Conservation (phyloP, 2,888 invertebrate species). For the Phyto melanocephala region DNA sequence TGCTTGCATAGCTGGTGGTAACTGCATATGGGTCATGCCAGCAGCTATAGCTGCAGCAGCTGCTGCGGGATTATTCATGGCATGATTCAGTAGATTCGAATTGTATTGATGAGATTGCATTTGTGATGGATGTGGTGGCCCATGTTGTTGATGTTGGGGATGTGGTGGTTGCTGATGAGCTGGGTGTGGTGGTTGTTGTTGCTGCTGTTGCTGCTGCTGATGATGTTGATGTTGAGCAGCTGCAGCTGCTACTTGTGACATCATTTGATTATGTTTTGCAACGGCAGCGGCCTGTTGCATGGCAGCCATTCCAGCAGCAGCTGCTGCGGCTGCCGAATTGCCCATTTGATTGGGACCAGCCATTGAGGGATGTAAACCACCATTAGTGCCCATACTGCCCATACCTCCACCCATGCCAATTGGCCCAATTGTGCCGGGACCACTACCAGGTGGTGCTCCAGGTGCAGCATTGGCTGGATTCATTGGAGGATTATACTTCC, state of each 20-base stretch:
- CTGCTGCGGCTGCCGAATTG: constrained; percentile 72
- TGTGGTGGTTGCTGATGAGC: constrained; percentile 81
- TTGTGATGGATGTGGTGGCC: constrained; percentile 80
- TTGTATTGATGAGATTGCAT: constrained; percentile 78
- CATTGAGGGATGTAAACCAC: constrained; percentile 76
- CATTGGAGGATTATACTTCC: constrained; percentile 86
- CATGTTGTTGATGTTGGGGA: constrained; percentile 79
- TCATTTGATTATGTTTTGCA: constrained; percentile 76
- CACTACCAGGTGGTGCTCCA: constrained; percentile 78
- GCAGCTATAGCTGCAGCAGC: constrained; percentile 73
- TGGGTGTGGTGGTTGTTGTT: constrained; percentile 77
- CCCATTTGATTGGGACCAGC: constrained; percentile 69
- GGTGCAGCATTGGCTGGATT: constrained; percentile 79
- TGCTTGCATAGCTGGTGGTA: constrained; percentile 74
- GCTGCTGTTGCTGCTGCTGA: constrained; percentile 76
- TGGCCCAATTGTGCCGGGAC: constrained; percentile 77
- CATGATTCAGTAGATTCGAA: constrained; percentile 78
- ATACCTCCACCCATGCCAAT: constrained; percentile 79
- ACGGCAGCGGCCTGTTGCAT: constrained; percentile 77
- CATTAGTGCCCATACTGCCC: constrained; percentile 77
- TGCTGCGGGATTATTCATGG: constrained; percentile 75
- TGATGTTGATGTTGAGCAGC: constrained; percentile 78
- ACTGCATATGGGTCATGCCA: constrained; percentile 75
- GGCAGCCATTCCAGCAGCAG: constrained; percentile 76
- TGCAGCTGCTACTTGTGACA: constrained; percentile 76